phyloP scores from a whole-genome alignment of 2,888 invertebrate species.

The Oasisia sp. region DNA sequence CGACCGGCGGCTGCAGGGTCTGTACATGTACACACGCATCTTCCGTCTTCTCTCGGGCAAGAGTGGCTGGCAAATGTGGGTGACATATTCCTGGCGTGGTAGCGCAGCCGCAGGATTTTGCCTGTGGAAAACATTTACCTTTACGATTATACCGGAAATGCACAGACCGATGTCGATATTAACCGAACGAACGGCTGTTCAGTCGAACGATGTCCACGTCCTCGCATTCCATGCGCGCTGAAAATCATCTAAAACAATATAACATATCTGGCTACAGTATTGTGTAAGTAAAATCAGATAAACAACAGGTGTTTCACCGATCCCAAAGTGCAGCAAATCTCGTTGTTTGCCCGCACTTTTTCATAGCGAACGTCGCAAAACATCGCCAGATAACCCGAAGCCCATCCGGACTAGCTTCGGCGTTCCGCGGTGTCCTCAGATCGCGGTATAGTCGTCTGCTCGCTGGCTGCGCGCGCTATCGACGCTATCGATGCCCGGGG shows the following conservation, averaged over 20 bases:
- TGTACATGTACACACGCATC: neutral
- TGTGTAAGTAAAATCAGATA: too few species aligned
- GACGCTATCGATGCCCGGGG: neutral
- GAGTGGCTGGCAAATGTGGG: neutral
- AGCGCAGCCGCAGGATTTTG: neutral
- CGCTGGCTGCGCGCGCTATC: neutral
- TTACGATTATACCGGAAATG: neutral
- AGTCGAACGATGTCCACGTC: neutral
- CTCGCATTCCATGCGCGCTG: neutral
- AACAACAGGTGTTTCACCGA: too few species aligned
- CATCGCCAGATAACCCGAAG: neutral
- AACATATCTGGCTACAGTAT: too few species aligned
- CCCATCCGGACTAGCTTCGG: neutral
- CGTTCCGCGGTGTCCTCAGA: neutral
- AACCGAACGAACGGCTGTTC: neutral
- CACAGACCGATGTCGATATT: neutral
- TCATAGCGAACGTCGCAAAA: neutral
- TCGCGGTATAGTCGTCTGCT: neutral
- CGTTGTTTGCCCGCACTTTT: neutral
- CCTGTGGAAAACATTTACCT: neutral
- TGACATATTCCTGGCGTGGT: neutral
- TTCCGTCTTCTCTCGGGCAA: neutral
- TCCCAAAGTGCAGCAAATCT: too few species aligned
- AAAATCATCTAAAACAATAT: neutral
- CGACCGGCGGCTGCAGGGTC: neutral